phyloP scores from a whole-genome alignment of 2,113 vertebrate genomes.

The Pluvianellus socialis region DNA sequence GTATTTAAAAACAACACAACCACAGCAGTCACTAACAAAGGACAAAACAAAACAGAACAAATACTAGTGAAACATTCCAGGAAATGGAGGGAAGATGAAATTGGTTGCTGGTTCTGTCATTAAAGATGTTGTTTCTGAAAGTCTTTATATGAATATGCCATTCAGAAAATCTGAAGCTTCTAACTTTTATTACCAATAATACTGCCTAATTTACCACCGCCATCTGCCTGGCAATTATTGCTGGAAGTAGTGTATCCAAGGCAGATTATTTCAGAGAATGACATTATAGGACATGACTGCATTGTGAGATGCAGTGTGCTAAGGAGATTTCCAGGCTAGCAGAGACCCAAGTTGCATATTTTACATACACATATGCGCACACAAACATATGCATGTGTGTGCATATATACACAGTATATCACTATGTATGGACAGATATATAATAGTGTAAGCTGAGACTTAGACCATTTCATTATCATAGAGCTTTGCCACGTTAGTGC shows the following conservation, averaged over 20 bases:
- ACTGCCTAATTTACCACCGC: conserved; percentile 37
- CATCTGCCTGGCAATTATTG: conserved; percentile 52
- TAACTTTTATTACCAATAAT: conserved; percentile 53
- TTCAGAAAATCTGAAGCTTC: conserved; percentile 41
- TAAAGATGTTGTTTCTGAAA: conserved; percentile 19
- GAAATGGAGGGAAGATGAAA: not conserved
- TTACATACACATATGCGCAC: not conserved
- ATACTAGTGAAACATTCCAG: not conserved
- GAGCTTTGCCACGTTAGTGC: not conserved
- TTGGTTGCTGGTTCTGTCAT: not conserved
- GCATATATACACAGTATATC: not conserved
- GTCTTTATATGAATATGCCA: not conserved
- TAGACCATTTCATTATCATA: not conserved
- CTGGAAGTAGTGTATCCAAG: conserved; percentile 1
- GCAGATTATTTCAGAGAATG: conserved; percentile 21
- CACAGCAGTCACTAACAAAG: not conserved
- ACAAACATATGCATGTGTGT: not conserved
- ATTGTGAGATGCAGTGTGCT: not conserved
- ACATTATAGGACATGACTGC: not conserved
- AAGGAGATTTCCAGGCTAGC: not conserved
- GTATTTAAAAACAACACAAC: conserved; percentile 7
- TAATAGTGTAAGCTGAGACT: not conserved
- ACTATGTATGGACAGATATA: not conserved
- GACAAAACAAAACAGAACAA: not conserved
- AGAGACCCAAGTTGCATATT: not conserved